Evolutionary conservation across 2,113 vertebrate genomes (phyloP).

Genomic region (Hippopotamus amphibius): DNA sequence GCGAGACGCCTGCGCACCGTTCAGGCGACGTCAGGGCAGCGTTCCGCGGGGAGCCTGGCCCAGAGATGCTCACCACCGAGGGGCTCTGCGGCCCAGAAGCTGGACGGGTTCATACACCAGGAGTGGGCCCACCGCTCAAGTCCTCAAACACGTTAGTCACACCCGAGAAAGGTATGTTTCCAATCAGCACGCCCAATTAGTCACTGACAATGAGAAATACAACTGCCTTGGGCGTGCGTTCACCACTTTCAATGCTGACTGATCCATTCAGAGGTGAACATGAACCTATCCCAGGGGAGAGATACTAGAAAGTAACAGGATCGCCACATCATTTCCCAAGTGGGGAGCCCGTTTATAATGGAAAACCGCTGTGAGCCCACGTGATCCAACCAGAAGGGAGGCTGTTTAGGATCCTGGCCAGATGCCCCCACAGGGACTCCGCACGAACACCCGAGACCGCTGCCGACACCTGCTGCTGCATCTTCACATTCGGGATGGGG

Average conservation of each 20-base stretch:
- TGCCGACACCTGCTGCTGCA: fast-evolving
- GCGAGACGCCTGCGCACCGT: neutral
- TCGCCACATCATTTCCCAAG: neutral
- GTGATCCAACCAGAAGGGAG: neutral
- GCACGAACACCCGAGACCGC: neutral
- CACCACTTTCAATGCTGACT: neutral
- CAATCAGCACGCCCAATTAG: neutral
- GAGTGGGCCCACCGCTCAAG: neutral
- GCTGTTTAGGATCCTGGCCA: neutral
- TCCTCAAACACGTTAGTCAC: neutral
- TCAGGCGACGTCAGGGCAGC: fast-evolving
- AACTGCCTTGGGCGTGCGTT: neutral
- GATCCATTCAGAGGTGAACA: neutral
- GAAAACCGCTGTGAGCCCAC: neutral
- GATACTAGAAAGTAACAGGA: neutral
- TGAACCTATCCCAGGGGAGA: neutral
- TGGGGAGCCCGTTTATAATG: neutral
- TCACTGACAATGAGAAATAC: neutral
- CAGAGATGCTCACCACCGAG: neutral
- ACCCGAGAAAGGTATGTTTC: neutral
- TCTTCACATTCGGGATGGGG: neutral
- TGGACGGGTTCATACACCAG: neutral
- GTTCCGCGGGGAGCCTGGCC: neutral
- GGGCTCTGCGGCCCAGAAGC: neutral
- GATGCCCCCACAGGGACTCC: neutral